Evolutionary conservation across 1,140 invertebrate species (phyloP).

Genomic region (Heliconius nattereri): DNA sequence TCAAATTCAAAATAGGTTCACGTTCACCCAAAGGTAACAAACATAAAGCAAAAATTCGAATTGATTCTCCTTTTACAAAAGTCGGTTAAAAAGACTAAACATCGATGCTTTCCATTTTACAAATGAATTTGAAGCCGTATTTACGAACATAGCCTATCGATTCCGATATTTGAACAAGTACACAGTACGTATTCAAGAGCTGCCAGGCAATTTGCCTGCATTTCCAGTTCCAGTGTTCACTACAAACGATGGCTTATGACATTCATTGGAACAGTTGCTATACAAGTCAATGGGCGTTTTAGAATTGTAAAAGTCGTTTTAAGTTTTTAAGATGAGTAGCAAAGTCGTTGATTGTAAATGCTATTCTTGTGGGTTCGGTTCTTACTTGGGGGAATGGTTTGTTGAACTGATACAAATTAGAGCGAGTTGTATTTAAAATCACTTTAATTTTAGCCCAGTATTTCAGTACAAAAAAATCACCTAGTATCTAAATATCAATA

Average conservation of each 20-base stretch:
- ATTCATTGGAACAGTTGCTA: background rate
- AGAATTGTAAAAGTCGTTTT: too few species aligned
- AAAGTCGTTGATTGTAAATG: background rate
- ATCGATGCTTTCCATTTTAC: background rate
- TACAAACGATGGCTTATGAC: conserved; percentile 8
- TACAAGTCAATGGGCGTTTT: background rate
- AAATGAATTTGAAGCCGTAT: conserved; percentile 8
- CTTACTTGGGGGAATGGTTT: too few species aligned
- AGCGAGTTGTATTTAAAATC: too few species aligned
- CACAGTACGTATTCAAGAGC: conserved; percentile 20
- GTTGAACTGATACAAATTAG: too few species aligned
- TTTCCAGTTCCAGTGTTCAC: conserved; percentile 1
- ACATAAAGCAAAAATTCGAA: too few species aligned
- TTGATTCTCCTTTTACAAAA: too few species aligned
- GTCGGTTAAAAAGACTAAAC: background rate
- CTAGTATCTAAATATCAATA: too few species aligned
- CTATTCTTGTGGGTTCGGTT: too few species aligned
- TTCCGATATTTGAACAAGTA: conserved; percentile 22
- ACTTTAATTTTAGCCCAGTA: too few species aligned
- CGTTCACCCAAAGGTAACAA: too few species aligned
- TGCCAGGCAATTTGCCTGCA: conserved; percentile 13
- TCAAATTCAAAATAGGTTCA: too few species aligned
- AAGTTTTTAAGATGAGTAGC: background rate
- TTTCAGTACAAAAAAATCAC: too few species aligned
- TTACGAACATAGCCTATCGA: background rate